Base-by-base conservation (phyloP, 2,113 vertebrate genomes). In the Epinephelus lanceolatus region DNA sequence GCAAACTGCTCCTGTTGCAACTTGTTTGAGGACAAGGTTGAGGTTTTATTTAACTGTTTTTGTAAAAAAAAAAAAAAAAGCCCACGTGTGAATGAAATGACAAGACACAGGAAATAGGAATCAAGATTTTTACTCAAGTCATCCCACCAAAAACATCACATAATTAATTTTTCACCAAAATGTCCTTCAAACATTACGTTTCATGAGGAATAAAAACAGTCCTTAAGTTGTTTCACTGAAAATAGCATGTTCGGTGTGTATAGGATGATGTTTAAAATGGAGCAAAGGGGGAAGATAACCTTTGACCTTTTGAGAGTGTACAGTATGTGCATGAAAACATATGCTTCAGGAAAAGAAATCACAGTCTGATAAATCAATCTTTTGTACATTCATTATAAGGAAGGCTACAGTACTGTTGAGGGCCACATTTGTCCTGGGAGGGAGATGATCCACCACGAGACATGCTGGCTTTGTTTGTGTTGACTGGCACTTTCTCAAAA, bases 331-430 rank as follows among this genome's bases (percentile, higher is more conserved):
- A 89, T 75, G 60, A 67, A 79, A 71, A 78, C 70, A n/a, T 27
- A 53, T 49, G 13, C 18, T 72, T 76, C 15, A 63, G 6, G 21
- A 33, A 74, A 59, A 27, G 4, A 72, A 80, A 71, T 91, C 86
- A 91, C 91, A 92, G 85, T 87, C 59, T 83, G 30, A 74, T 52
- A 52, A 88, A 90, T 90, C 55, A 40, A 27, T 61, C 14, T 33
- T 51, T 80, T 85, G 53, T 93, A 92, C 90, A 92, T 91, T 92
- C 89, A 90, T 91, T 25, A 53, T 65, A 71, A 86, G 66, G 76
- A 86, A 83, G 60, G 65, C 59, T 87, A 86, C 89, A 90, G 90
- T 88, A 81, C 87, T 81, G 27, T 72, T 62, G 51, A 86, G 59
- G 51, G 47, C 47, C 80, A 84, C 81, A 73, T 74, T 68, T 65